Evolutionary conservation across 2,888 invertebrate genomes (phyloP).

Genomic region (Tholera decimalis): DNA sequence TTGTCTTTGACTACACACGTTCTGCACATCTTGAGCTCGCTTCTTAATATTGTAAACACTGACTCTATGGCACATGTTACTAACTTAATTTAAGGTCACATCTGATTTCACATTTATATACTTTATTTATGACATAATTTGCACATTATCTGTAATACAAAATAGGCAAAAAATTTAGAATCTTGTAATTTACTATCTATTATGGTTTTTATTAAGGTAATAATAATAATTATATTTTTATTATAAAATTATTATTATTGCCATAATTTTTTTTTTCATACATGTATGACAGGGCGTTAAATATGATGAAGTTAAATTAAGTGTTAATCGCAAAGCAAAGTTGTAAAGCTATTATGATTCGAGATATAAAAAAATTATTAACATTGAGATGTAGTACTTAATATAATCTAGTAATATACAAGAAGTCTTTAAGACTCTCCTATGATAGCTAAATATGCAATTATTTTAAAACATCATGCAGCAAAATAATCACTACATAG

Average conservation of each 20-base stretch:
- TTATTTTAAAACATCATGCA: slow-evolving; percentile 55
- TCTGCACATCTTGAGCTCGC: slow-evolving; percentile 54
- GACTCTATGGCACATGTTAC: slow-evolving; percentile 50
- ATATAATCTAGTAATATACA: slow-evolving; percentile 60
- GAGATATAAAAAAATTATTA: slow-evolving; percentile 59
- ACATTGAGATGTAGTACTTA: slow-evolving; percentile 63
- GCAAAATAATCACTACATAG: slow-evolving; percentile 47
- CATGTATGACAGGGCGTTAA: slow-evolving; percentile 39
- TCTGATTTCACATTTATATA: slow-evolving; percentile 45
- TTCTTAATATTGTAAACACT: slow-evolving; percentile 45
- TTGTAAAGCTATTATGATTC: slow-evolving; percentile 55
- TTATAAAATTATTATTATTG: no score
- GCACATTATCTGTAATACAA: slow-evolving; percentile 51
- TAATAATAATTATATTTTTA: slow-evolving; percentile 37
- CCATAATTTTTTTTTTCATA: no score
- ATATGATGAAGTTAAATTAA: slow-evolving; percentile 44
- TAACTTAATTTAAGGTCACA: slow-evolving; percentile 50
- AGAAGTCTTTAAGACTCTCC: slow-evolving; percentile 71
- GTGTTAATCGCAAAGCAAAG: slow-evolving; percentile 45
- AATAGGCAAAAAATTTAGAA: slow-evolving; percentile 66
- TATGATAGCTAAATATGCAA: slow-evolving; percentile 61
- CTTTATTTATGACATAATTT: slow-evolving; percentile 46
- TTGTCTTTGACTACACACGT: slow-evolving; percentile 34
- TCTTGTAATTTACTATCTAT: slow-evolving; percentile 64
- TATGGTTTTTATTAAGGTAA: slow-evolving; percentile 47